phyloP scores from a whole-genome alignment of 2,888 invertebrate genomes.

The Tinea pellionella region DNA sequence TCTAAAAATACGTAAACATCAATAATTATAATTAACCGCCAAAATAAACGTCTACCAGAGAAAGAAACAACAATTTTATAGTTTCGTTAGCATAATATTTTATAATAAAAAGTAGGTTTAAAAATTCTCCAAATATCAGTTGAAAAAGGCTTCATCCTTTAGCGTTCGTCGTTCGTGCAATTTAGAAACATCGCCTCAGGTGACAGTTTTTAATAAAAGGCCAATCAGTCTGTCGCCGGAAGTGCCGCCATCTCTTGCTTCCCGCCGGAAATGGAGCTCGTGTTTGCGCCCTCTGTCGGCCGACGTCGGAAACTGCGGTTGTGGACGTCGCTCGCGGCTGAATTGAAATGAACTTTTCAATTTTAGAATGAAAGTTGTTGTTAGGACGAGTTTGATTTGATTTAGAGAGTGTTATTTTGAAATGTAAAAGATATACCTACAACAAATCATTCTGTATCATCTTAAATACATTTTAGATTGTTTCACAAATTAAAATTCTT shows the following conservation, averaged over 20 bases:
- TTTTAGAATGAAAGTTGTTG: neutral
- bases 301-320: neutral
- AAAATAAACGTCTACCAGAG: too few relatives aligned
- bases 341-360: conserved; percentile 12
- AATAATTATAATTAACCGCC: too few relatives aligned
- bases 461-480: too few relatives aligned
- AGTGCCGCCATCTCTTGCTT: conserved; percentile 46
- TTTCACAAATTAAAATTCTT: too few relatives aligned
- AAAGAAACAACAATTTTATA: too few relatives aligned
- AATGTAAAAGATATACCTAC: neutral
- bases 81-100: too few relatives aligned
- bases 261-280: conserved; percentile 63
- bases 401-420: neutral
- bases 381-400: neutral
- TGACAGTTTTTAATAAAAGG: conserved; percentile 67
- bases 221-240: conserved; percentile 63
- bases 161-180: neutral
- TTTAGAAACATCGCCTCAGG: conserved; percentile 43
- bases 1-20: too few relatives aligned
- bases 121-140: neutral
- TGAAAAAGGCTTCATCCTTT: neutral
- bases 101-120: neutral
- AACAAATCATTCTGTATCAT: neutral
- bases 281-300: conserved; percentile 53
- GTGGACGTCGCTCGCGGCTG: neutral